Conservation (phyloP, 2,113 vertebrate species). For the Rhinoderma darwinii region DNA sequence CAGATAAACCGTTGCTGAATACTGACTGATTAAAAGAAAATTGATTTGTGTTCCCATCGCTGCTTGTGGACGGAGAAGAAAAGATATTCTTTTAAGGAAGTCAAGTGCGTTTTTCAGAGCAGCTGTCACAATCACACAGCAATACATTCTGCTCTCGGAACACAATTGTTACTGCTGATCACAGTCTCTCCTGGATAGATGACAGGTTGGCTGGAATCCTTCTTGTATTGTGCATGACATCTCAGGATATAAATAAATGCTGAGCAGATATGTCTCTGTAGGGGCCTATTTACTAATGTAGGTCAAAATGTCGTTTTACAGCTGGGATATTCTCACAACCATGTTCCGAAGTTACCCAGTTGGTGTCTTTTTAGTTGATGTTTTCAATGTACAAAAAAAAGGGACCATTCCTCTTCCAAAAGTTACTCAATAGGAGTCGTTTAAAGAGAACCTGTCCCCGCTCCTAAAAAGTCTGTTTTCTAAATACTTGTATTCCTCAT, state of each 20-base stretch:
- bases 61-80: slow-evolving; percentile 30
- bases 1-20: slow-evolving; percentile 22
- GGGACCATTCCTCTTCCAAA: not conserved
- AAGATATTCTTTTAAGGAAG: slow-evolving; percentile 36
- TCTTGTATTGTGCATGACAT: slow-evolving; percentile 3
- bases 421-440: not conserved
- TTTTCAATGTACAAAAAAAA: not conserved
- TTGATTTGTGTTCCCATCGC: slow-evolving; percentile 38
- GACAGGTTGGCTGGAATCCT: slow-evolving; percentile 27
- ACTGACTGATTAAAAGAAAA: slow-evolving; percentile 47
- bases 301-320: not conserved
- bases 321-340: not conserved
- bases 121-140: slow-evolving; percentile 43
- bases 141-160: slow-evolving; percentile 38
- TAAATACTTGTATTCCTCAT: no score
- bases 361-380: not conserved
- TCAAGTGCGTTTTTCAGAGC: slow-evolving; percentile 26
- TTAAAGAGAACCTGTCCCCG: no score
- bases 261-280: not conserved
- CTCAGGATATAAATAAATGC: slow-evolving; percentile 1
- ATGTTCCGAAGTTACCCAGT: not conserved
- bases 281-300: slow-evolving; percentile 7
- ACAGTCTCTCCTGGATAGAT: slow-evolving; percentile 17
- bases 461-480: no score
- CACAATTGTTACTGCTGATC: slow-evolving; percentile 27